phyloP scores from a whole-genome alignment of 2,797 vertebrate species.

The Neostethus bicornis region DNA sequence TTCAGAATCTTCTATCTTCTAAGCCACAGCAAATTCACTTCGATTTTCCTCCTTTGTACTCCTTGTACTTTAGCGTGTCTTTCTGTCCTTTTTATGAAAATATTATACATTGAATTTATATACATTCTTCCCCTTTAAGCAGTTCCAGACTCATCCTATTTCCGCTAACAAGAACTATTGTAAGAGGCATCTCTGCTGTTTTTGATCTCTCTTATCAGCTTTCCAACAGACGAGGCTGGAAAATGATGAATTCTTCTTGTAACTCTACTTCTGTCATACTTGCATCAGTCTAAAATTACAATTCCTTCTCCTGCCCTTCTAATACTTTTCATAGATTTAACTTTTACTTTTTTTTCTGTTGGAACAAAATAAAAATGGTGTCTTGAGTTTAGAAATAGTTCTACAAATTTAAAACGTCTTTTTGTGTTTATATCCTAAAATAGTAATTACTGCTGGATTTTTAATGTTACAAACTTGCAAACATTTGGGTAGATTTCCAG shows the following conservation, averaged over 20 bases:
- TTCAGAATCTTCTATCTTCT: constrained; percentile 20
- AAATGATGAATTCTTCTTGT: constrained; percentile 48
- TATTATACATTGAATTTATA: constrained; percentile 17
- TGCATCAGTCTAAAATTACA: constrained; percentile 26
- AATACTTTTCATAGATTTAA: constrained; percentile 24
- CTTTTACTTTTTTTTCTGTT: constrained; percentile 11
- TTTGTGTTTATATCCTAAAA: constrained; percentile 38
- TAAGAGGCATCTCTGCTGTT: constrained; percentile 53
- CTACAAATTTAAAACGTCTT: constrained; percentile 18
- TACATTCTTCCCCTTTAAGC: constrained; percentile 13
- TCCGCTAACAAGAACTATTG: constrained; percentile 24
- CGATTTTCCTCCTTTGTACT: constrained; percentile 13
- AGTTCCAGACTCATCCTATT: constrained; percentile 23
- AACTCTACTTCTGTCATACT: constrained; percentile 28
- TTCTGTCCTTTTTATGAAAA: constrained; percentile 1
- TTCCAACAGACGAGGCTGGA: constrained; percentile 45
- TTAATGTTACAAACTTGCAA: constrained; percentile 7
- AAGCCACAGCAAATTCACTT: not conserved
- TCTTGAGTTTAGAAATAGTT: constrained; percentile 15
- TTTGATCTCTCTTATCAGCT: constrained; percentile 71
- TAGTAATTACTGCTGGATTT: constrained; percentile 20
- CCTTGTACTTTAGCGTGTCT: constrained; percentile 21
- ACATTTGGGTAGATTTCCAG: constrained; percentile 35
- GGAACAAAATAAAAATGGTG: constrained; percentile 10
- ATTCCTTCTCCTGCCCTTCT: constrained; percentile 17